Evolutionary conservation across 2,888 invertebrate species (phyloP), one percentile per base, ranked within the genome.

Genomic region (Drosophila anomelani): DNA sequence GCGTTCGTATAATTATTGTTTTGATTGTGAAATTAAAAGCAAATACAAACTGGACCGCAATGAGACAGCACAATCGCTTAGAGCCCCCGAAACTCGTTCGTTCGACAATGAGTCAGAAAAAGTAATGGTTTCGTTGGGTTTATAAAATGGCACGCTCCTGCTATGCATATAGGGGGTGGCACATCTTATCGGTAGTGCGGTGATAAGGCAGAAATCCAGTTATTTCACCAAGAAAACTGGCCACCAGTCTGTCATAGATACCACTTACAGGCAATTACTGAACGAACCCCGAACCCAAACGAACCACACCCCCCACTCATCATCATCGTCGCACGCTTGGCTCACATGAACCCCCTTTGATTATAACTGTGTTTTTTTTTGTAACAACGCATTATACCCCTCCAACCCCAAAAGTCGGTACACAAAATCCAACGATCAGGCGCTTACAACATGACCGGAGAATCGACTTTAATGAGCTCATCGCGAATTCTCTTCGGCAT

Each of bases 1-100:
- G 66, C 76, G 63, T 60, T 81, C 71, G 66, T 67, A 74, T 78
- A 58, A 59, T 57, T 53, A 62, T 63, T 84, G 70, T 78, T 83
- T 78, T 78, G 68, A 79, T 85, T 82, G 73, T 88, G 85, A 88
- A 89, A 85, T 89, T 73, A 79, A 88, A 87, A 89, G 62, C 56
- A 83, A 79, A 87, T 73, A 81, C 58, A 60, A 56, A 29, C 55
- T 69, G 71, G 53, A 81, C 74, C 77, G 51, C 43, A 53, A 81
- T 81, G 88, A 83, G 58, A 44, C 38, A 55, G 78, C 84, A 85
- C 9, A 63, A 58, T 51, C 43, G 12, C 13, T 9, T 5, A 2
- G 29, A n/a, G 8, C 34, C 6, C 49, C 55, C 34, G n/a, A 64
- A 67, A 68, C 68, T 23, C 47, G 73, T 59, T 39, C 60, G 72